Percentiles rank a stretch among this genome's conserved stretches.
Conservation (phyloP, 2,113 vertebrate genomes). For the Clarias macrocephalus region DNA sequence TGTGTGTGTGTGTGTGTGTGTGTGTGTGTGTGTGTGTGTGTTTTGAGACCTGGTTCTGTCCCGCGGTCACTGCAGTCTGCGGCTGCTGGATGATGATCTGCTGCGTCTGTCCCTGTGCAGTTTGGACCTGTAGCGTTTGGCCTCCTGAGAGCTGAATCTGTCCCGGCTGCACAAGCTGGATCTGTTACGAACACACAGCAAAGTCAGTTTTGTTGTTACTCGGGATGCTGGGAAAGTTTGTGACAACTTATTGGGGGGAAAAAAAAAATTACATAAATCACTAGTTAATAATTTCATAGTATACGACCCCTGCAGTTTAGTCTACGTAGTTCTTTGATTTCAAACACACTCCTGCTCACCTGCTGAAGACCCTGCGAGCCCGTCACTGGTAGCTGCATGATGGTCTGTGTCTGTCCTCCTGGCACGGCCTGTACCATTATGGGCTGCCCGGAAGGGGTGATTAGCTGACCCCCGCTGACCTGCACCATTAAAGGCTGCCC, state of each 20-base stretch:
- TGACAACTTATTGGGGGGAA: no score
- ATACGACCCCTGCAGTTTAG: neutral
- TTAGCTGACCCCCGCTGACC: conserved; percentile 97
- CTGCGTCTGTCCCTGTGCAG: conserved; percentile 95
- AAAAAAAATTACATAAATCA: no score
- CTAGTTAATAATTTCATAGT: neutral
- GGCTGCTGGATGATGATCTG: conserved; percentile 99
- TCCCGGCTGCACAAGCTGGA: conserved; percentile 91
- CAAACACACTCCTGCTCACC: conserved; percentile 69
- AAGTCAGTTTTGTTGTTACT: neutral
- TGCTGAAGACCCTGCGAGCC: conserved; percentile 95
- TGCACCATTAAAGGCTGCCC: conserved; percentile 98
- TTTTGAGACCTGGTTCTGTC: conserved; percentile 91
- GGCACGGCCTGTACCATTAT: conserved; percentile 99
- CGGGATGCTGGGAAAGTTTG: neutral
- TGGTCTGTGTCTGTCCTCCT: conserved; percentile 93
- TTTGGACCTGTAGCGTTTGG: conserved; percentile 93
- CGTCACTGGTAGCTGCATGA: conserved; percentile 97
- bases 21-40: neutral
- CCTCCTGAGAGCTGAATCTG: conserved; percentile 98
- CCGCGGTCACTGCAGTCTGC: conserved; percentile 92
- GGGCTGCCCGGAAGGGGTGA: conserved; percentile 96
- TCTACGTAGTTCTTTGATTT: neutral
- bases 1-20: neutral
- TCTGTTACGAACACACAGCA: conserved; percentile 50